Percentiles rank a stretch among this genome's conserved stretches.
Evolutionary conservation across 2,888 invertebrate species (phyloP).

Genomic region (Bugula neritina): DNA sequence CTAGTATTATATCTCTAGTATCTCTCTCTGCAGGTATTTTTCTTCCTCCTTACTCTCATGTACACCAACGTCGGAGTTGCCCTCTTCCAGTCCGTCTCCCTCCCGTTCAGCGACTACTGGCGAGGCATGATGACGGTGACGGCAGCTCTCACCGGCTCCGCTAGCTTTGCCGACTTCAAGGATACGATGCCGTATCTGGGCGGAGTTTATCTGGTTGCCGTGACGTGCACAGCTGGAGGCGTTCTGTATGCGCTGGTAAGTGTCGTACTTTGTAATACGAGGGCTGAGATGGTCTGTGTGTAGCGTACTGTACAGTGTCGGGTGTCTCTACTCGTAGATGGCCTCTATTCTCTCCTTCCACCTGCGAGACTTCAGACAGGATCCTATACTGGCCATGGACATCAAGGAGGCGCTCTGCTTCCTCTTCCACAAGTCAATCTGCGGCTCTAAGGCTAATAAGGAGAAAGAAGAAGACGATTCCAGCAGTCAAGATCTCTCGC

Average conservation of each 20-base stretch:
- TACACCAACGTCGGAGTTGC: slow-evolving; percentile 42
- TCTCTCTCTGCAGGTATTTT: slow-evolving; percentile 38
- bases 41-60: slow-evolving; percentile 38
- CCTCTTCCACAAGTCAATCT: slow-evolving; percentile 39
- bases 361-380: slow-evolving; percentile 37
- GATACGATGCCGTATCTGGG: slow-evolving; percentile 11
- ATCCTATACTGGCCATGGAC: slow-evolving; percentile 39
- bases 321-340: slow-evolving; percentile 34
- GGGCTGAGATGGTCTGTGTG: neutral
- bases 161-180: slow-evolving; percentile 31
- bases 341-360: slow-evolving; percentile 43
- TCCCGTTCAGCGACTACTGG: slow-evolving; percentile 39
- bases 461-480: slow-evolving; percentile 35
- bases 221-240: slow-evolving; percentile 30
- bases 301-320: neutral
- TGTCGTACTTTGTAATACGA: neutral
- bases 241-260: slow-evolving; percentile 37
- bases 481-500: slow-evolving; percentile 39
- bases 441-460: slow-evolving; percentile 35
- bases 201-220: neutral
- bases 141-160: slow-evolving; percentile 36
- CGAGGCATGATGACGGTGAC: slow-evolving; percentile 38
- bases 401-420: slow-evolving; percentile 38
- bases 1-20: too few relatives aligned
- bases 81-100: slow-evolving; percentile 39